Evolutionary conservation across 2,113 vertebrate genomes (phyloP).

Genomic region (Plotosus lineatus): DNA sequence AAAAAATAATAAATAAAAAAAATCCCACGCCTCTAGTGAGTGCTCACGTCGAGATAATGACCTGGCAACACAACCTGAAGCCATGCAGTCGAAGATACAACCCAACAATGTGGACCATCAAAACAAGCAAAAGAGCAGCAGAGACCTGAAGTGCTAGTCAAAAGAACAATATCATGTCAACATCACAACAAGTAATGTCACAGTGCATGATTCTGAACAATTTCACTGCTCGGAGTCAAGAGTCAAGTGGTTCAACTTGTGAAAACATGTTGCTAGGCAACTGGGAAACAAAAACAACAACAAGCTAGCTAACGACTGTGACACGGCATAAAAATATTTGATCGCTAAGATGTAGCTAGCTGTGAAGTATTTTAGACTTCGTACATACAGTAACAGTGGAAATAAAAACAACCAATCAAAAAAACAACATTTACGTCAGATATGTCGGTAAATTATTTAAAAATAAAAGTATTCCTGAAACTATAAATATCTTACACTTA

Average conservation of each 20-base stretch:
- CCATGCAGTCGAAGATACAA: no score
- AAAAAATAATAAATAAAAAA: no score
- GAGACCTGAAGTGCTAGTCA: neutral
- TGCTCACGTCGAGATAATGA: neutral
- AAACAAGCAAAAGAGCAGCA: neutral
- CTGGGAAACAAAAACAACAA: neutral
- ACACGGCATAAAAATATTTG: neutral
- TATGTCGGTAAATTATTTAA: neutral
- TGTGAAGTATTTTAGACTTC: neutral
- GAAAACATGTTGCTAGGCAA: slow-evolving; percentile 6
- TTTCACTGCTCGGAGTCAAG: neutral
- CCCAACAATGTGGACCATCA: neutral
- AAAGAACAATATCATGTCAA: neutral
- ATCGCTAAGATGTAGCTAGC: no score
- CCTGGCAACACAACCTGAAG: neutral
- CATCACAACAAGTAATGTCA: neutral
- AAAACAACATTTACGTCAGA: neutral
- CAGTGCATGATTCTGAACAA: neutral
- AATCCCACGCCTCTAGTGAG: neutral
- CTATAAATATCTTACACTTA: neutral
- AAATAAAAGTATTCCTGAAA: neutral
- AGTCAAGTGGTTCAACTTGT: neutral
- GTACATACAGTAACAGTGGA: neutral
- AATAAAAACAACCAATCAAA: neutral
- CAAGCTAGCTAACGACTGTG: neutral